These are phyloP conservation scores for Calidris pugnax DNA, from an alignment of 2,113 vertebrate genomes.

Conservation along the genomic window DNA sequence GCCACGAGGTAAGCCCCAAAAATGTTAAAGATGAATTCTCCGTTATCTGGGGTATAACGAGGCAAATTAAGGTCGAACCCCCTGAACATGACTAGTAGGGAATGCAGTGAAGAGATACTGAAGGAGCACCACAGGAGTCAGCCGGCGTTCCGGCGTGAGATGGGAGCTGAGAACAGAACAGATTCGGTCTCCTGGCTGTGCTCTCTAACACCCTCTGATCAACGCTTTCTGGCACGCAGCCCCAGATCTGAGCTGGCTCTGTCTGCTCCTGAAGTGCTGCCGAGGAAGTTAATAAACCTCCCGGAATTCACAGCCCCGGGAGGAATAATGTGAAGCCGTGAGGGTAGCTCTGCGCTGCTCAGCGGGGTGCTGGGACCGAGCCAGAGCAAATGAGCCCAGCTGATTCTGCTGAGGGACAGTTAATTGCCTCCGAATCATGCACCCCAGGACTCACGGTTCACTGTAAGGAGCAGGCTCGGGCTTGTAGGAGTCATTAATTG, in stretches of 20 bases:
- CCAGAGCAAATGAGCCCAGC: slow-evolving; percentile 10
- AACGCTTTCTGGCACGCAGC: neutral
- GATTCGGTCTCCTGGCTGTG: neutral
- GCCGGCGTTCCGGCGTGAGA: neutral
- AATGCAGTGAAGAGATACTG: neutral
- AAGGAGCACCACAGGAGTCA: neutral
- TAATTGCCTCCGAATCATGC: slow-evolving; percentile 44
- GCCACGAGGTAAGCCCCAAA: neutral
- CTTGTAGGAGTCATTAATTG: slow-evolving; percentile 46
- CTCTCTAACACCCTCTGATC: slow-evolving; percentile 19
- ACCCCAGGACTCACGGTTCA: slow-evolving; percentile 12
- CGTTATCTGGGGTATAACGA: neutral
- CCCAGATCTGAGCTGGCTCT: neutral
- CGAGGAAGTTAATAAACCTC: slow-evolving; percentile 49
- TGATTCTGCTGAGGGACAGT: slow-evolving; percentile 3
- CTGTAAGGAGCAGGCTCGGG: neutral
- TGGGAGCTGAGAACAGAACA: neutral
- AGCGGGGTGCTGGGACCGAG: neutral
- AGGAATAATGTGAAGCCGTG: neutral
- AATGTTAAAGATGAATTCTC: neutral
- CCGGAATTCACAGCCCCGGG: neutral
- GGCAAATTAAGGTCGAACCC: neutral
- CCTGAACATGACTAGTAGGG: neutral
- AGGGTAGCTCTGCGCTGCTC: neutral
- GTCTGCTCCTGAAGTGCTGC: neutral